Evolutionary conservation across 2,113 vertebrate species (phyloP).

Genomic region (Elephas maximus): DNA sequence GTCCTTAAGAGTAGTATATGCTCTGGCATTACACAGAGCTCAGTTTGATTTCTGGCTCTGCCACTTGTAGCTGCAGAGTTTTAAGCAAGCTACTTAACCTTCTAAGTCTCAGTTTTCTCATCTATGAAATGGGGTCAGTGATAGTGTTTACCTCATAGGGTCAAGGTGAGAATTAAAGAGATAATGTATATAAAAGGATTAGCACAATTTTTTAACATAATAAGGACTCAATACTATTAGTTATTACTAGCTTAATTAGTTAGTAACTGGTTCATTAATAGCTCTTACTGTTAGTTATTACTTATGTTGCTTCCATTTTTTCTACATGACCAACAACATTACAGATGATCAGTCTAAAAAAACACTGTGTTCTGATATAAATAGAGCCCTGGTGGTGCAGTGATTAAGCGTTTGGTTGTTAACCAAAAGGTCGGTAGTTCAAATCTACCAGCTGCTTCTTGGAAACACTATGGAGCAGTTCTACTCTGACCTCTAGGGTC

Average conservation of each 20-base stretch:
- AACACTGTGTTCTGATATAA: no score
- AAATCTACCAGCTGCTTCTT: no score
- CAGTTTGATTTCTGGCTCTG: neutral
- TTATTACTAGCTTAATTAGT: conserved; percentile 31
- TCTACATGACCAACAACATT: neutral
- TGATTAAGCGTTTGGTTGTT: no score
- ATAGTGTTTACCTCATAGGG: neutral
- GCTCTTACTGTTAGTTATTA: neutral
- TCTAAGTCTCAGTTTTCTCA: neutral
- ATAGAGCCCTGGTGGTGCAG: no score
- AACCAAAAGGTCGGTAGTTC: no score
- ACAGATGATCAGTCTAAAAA: neutral
- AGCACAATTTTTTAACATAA: neutral
- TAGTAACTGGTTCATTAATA: conserved; percentile 34
- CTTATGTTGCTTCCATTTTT: neutral
- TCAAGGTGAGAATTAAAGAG: neutral
- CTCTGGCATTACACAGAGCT: neutral
- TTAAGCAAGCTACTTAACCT: neutral
- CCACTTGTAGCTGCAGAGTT: neutral
- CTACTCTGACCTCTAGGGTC: no score
- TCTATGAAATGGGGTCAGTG: neutral
- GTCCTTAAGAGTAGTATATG: neutral
- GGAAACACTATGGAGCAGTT: no score
- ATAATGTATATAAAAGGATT: neutral
- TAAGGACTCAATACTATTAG: conserved; percentile 13